phyloP scores from a whole-genome alignment of 2,113 vertebrate genomes.

The Chionis minor region DNA sequence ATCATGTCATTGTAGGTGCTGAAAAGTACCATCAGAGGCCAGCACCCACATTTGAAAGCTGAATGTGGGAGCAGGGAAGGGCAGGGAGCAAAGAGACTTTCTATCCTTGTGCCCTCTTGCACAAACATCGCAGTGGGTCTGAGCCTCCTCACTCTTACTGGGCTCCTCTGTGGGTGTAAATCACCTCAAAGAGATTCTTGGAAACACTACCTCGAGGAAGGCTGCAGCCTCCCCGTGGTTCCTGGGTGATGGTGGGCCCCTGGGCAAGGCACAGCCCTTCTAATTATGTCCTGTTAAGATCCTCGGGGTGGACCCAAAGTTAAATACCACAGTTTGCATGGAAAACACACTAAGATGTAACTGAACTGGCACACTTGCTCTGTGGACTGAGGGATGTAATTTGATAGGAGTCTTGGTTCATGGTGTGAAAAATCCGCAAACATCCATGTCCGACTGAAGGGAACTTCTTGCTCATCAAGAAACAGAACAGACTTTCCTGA shows the following conservation, averaged over 20 bases:
- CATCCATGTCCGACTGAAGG: neutral
- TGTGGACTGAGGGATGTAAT: neutral
- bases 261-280: neutral
- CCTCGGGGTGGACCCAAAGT: neutral
- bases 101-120: neutral
- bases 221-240: neutral
- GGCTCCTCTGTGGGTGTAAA: neutral
- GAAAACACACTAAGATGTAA: neutral
- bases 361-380: neutral
- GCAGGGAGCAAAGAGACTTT: neutral
- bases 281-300: neutral
- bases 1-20: neutral
- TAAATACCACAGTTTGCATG: neutral
- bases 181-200: constrained; percentile 33
- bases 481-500: neutral
- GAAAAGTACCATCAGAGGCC: neutral
- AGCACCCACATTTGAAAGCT: constrained; percentile 30
- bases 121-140: neutral
- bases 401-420: rapidly evolving
- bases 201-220: neutral
- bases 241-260: neutral
- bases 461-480: neutral
- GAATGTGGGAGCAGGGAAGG: neutral
- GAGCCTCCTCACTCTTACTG: neutral
- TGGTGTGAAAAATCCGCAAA: neutral